phyloP scores from a whole-genome alignment of 2,797 vertebrate genomes.

The Hipposideros larvatus region DNA sequence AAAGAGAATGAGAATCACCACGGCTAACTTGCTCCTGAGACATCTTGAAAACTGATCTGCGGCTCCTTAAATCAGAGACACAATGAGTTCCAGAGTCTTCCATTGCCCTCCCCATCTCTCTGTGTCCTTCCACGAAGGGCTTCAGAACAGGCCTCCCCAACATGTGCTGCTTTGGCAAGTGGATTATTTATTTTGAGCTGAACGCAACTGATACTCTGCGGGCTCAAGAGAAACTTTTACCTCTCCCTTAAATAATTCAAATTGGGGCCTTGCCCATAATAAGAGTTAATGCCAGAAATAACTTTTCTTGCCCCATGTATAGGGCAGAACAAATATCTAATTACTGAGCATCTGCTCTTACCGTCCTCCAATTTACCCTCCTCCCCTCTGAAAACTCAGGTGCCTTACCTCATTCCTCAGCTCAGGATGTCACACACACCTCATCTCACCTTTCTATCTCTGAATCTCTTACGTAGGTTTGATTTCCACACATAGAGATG shows the following conservation, averaged over 20 bases:
- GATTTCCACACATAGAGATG: not conserved
- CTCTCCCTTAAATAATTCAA: not conserved
- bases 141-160: not conserved
- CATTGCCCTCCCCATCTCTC: not conserved
- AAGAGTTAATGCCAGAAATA: not conserved
- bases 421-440: not conserved
- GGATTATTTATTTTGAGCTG: not conserved
- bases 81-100: not conserved
- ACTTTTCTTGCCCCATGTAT: not conserved
- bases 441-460: not conserved
- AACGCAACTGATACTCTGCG: not conserved
- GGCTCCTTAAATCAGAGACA: not conserved
- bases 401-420: not conserved
- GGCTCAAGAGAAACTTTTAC: not conserved
- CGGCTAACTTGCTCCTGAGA: not conserved
- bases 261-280: not conserved
- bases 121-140: not conserved
- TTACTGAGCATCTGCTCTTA: not conserved
- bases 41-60: not conserved
- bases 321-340: not conserved
- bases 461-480: not conserved
- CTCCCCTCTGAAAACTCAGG: not conserved
- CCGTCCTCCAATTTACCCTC: not conserved
- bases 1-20: not conserved
- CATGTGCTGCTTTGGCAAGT: not conserved